Percentiles rank a stretch among this genome's conserved stretches.
These are phyloP conservation scores for Lycocorax pyrrhopterus DNA, from an alignment of 2,113 vertebrate species.

Conservation along the genomic window DNA sequence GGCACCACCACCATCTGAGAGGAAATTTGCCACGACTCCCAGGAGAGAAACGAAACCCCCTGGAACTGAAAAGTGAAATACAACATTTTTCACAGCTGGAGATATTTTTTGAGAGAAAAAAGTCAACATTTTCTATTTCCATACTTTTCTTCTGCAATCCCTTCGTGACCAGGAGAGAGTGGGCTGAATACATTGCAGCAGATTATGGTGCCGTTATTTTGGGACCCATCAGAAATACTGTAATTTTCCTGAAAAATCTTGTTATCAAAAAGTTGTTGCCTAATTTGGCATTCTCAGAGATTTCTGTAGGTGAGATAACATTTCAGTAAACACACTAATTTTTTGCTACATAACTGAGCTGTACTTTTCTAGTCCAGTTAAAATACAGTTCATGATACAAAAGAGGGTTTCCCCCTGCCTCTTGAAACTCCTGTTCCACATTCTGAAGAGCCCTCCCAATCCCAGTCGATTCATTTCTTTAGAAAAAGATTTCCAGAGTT, in stretches of 20 bases:
- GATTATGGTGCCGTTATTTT: constrained; percentile 32
- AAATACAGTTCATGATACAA: neutral
- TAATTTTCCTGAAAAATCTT: constrained; percentile 31
- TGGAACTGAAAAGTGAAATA: neutral
- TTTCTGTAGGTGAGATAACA: constrained; percentile 7
- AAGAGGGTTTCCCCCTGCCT: neutral
- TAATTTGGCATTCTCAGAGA: constrained; percentile 2
- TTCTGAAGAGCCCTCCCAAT: neutral
- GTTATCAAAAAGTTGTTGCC: neutral
- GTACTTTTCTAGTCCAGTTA: neutral
- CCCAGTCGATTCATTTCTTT: neutral
- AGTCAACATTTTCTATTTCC: constrained; percentile 24
- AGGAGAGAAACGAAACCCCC: neutral
- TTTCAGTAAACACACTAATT: constrained; percentile 7
- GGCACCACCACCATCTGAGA: neutral
- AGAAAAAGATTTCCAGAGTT: neutral
- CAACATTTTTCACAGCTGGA: constrained; percentile 29
- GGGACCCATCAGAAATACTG: constrained; percentile 9
- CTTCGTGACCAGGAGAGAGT: constrained; percentile 3
- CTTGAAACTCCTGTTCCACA: neutral
- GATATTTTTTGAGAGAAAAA: neutral
- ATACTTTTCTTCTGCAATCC: neutral
- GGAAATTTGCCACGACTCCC: neutral
- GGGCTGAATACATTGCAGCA: constrained; percentile 3
- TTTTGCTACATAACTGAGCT: neutral